Percentiles rank a stretch among this genome's conserved stretches.
phyloP scores from a whole-genome alignment of 2,797 vertebrate species.

The Smutsia gigantea region DNA sequence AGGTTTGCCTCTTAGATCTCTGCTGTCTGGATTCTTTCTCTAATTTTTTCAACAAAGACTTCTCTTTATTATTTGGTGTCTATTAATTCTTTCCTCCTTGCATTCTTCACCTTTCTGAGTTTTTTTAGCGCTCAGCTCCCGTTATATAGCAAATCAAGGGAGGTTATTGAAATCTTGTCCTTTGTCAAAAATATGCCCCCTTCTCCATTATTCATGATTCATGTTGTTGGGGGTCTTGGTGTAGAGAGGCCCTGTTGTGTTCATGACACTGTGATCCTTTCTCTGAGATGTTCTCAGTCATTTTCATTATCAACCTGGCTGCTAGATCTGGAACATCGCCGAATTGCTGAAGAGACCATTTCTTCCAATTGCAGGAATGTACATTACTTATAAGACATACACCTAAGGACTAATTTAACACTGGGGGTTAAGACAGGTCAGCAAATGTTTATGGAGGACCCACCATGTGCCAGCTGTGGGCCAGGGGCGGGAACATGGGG shows the following conservation, averaged over 20 bases:
- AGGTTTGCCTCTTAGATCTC: not conserved
- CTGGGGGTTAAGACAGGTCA: not conserved
- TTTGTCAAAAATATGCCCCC: not conserved
- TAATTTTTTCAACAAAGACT: not conserved
- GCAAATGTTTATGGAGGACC: not conserved
- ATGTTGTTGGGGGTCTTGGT: not conserved
- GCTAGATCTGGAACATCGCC: not conserved
- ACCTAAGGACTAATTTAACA: not conserved
- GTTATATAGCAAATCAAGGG: not conserved
- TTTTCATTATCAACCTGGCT: not conserved
- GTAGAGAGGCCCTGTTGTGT: not conserved
- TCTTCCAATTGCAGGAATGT: not conserved
- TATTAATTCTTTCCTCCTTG: not conserved
- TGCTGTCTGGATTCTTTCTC: not conserved
- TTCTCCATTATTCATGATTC: not conserved
- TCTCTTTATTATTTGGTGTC: not conserved
- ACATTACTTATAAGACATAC: not conserved
- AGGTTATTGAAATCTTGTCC: not conserved
- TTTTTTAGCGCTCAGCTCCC: not conserved
- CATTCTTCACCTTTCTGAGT: not conserved
- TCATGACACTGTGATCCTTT: not conserved
- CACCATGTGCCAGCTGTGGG: not conserved
- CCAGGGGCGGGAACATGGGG: not conserved
- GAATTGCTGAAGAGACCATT: not conserved
- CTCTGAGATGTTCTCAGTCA: not conserved